Evolutionary conservation across 2,113 vertebrate genomes (phyloP).

Genomic region (Pituophis catenifer): DNA sequence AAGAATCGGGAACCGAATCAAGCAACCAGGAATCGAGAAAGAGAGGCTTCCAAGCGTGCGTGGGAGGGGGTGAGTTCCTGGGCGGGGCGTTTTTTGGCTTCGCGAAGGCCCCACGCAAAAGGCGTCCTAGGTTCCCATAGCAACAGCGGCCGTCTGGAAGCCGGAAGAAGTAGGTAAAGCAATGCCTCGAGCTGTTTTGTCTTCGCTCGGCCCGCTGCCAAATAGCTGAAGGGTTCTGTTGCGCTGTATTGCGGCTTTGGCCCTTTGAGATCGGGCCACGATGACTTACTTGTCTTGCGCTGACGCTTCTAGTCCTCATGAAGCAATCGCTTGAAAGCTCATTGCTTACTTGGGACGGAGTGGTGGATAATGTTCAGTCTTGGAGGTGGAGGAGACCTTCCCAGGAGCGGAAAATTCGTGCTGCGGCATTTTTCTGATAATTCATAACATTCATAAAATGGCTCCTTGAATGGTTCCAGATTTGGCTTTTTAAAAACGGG

Average conservation of each 20-base stretch:
- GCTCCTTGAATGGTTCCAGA: neutral
- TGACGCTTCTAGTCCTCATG: neutral
- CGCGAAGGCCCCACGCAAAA: fast-evolving
- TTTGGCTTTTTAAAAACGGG: neutral
- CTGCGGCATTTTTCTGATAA: neutral
- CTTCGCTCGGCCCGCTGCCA: too few species aligned
- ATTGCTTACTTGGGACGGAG: neutral
- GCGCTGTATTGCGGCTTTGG: too few species aligned
- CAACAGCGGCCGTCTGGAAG: neutral
- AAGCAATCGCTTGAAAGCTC: neutral
- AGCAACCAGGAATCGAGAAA: neutral
- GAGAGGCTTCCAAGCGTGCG: fast-evolving
- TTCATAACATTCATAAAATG: neutral
- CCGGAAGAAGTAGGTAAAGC: neutral
- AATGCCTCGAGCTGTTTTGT: neutral
- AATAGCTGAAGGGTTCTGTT: neutral
- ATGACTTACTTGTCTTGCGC: neutral
- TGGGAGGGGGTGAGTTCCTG: neutral
- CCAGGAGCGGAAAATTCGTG: neutral
- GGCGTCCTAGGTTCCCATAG: neutral
- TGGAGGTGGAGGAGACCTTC: neutral
- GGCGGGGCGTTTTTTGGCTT: neutral
- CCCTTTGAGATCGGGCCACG: neutral
- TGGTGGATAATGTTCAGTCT: neutral
- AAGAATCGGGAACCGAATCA: neutral